A percentile compares a stretch with the other conserved stretches of the same genome.
Conservation (phyloP, 2,888 invertebrate genomes). For the Nymphalis urticae region DNA sequence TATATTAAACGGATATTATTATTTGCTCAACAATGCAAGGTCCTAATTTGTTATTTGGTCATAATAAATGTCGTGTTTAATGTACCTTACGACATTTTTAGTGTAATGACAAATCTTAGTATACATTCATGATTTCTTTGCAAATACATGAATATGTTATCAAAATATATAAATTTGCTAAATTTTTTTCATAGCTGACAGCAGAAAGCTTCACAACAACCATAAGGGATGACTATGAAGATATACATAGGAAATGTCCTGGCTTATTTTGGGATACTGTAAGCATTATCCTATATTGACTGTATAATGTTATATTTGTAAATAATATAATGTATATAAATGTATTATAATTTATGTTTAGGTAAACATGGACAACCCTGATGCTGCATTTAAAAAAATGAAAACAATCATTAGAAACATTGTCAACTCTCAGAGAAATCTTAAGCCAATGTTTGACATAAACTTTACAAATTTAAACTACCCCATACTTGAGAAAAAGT, state of each 20-base stretch:
- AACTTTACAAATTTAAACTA: slow-evolving; percentile 56
- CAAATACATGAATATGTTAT: no score
- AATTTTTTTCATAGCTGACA: slow-evolving; percentile 42
- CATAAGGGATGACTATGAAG: slow-evolving; percentile 63
- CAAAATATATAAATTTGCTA: no score
- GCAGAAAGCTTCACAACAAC: slow-evolving; percentile 50
- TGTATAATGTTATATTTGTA: no score
- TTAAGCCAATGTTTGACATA: slow-evolving; percentile 68
- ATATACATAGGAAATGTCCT: slow-evolving; percentile 59
- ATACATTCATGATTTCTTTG: no score
- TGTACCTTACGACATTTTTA: no score
- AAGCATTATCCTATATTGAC: slow-evolving; percentile 39
- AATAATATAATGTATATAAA: not conserved
- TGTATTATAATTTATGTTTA: slow-evolving; percentile 39
- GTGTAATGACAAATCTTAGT: no score
- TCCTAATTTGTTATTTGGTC: no score
- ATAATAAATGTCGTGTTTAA: no score
- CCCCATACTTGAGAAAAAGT: slow-evolving; percentile 53
- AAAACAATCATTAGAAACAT: slow-evolving; percentile 62
- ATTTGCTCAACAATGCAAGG: no score
- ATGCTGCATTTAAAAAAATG: slow-evolving; percentile 60
- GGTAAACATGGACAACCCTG: slow-evolving; percentile 64
- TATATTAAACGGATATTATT: no score
- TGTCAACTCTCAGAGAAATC: slow-evolving; percentile 53
- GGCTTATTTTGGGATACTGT: slow-evolving; percentile 73